A percentile compares a stretch with the other conserved stretches of the same genome.
Conservation (phyloP, 2,797 vertebrate genomes). For the Arctocebus calabarensis region DNA sequence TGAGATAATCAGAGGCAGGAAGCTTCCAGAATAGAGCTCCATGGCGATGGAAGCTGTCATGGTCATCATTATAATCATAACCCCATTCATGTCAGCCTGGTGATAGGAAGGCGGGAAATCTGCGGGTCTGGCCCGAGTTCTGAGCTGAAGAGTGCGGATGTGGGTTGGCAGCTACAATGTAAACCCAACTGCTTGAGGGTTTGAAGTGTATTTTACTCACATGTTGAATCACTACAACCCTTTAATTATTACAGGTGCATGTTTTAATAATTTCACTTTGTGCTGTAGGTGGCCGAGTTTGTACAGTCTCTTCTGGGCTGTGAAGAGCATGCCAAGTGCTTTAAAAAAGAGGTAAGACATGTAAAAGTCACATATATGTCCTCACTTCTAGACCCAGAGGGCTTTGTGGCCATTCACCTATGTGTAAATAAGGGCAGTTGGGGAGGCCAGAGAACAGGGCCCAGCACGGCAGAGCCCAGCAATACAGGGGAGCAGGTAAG, state of each 20-base stretch:
- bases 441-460: background rate
- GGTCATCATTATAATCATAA: no score
- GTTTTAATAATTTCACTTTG: slow-evolving; percentile 67
- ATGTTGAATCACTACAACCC: slow-evolving; percentile 20
- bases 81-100: background rate
- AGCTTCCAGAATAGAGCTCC: background rate
- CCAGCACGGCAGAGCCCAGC: background rate
- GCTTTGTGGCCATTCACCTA: background rate
- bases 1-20: background rate
- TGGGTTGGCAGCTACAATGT: background rate
- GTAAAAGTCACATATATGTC: background rate
- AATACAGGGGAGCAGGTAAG: fast-evolving
- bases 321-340: slow-evolving; percentile 92
- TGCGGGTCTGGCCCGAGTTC: background rate
- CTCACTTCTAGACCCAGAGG: background rate
- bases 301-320: slow-evolving; percentile 94
- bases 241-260: slow-evolving; percentile 45
- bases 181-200: background rate
- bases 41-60: background rate
- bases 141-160: background rate
- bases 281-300: slow-evolving; percentile 92
- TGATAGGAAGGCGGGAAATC: background rate
- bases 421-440: background rate
- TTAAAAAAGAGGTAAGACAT: slow-evolving; percentile 93
- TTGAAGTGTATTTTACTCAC: background rate